Evolutionary conservation across 2,113 vertebrate genomes (phyloP), one percentile per base, ranked within the genome.

Genomic region (Sarotherodon lohbergeri): DNA sequence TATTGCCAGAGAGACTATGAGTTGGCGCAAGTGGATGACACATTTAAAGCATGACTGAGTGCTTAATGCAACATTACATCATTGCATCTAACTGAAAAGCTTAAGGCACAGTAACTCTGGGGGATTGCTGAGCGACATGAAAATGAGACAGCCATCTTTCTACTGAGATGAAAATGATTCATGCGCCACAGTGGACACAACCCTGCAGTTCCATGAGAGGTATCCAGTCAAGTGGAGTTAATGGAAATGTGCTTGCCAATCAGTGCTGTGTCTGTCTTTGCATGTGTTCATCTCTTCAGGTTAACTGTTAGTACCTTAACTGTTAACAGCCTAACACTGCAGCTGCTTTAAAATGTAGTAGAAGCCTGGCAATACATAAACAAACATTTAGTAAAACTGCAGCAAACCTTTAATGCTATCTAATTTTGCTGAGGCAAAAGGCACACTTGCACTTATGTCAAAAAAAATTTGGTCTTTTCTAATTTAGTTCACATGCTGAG

Each of bases 1-100:
- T 85, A 68, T 88, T 86, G 81, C 91, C 84, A 59, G 46, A 89
- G 76, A 88, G 71, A 81, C 59, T 83, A 66, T 81, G 82, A 61
- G 73, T 66, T 85, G 84, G 86, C 19, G 19, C 85, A 87, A 88
- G 78, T 87, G 66, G 88, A 83, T 84, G 84, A 89, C 90, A 92
- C 89, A 92, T 95, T 94, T 94, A 89, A 91, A 93, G 93, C 92
- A 88, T 93, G 92, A 95, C 85, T 94, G 90, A 94, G 83, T 90
- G 43, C 82, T 85, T 93, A 91, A 93, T 86, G 93, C 85, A 80
- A 93, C 90, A 91, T 93, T 92, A 82, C 86, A 92, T 93, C 59
- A 88, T 89, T 86, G 82, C 83, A 68, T 90, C 83, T 86, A 66
- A 81, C 88, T 55, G 68, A 88, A 88, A 91, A 82, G 90, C 92